Base-by-base conservation (phyloP, 2,888 invertebrate genomes). In the Drosophila multiciliata region DNA sequence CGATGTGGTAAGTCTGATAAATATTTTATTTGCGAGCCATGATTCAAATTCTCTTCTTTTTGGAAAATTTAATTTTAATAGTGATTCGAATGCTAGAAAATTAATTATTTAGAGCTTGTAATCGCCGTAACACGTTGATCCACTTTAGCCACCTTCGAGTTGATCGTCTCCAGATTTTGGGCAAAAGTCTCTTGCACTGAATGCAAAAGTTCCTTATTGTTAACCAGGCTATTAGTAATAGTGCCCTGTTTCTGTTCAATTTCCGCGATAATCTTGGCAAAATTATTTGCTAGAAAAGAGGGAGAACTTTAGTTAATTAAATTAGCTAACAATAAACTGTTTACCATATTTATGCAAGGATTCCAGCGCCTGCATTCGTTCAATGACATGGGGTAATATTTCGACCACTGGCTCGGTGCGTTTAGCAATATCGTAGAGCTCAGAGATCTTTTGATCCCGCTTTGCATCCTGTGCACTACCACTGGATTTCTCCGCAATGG, bases 261-360 rank as follows among this genome's bases (percentile, higher is more conserved):
- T 92, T 98, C 97, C 0, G 96, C 95, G 57, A 98, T 93, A 0
- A 97, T 96, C 93, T 96, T 97, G 59, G 96, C 96, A 91, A 98
- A 98, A 92, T 98, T 97, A 80, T 96, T 96, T 68, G 98, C 98
- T 98, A 93, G n/a, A 93, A 94, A 52, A 32, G 7, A 53, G 9
- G 9, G 35, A 55, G 12, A 23, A 9, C 6, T 4, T 1, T 0
- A 26, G 32, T 53, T 26, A 26, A 9, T 7, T 11, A 29, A 11
- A 8, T 8, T 7, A 6, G 3, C 15, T n/a, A 38, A 9, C 36
- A 26, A 12, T 5, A 8, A 26, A 26, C 4, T 5, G 12, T 60
- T 92, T 93, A 98, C 98, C 98, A 95, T 98, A 97, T 92, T 96
- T 96, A 91, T 99, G 99, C 8, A 99, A 94, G 4, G 96, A 95